Conservation (phyloP, 2,888 invertebrate species). For the Gryllus longicercus region DNA sequence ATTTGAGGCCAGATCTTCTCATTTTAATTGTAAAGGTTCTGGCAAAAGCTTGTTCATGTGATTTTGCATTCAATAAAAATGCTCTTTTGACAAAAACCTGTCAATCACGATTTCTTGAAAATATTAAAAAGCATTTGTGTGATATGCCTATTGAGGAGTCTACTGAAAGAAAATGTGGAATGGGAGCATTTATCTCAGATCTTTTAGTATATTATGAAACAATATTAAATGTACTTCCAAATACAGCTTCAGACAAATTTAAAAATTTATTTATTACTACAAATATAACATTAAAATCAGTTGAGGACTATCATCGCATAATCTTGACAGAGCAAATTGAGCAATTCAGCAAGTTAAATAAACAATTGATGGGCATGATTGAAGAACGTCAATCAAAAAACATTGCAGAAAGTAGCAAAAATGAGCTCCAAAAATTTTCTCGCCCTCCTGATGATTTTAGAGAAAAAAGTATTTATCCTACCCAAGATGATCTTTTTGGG, state of each 20-base stretch:
- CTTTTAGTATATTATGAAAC: slow-evolving; percentile 42
- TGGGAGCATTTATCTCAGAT: slow-evolving; percentile 40
- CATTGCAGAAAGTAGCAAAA: not conserved
- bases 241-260: slow-evolving; percentile 43
- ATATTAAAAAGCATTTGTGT: slow-evolving; percentile 39
- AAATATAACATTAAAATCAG: slow-evolving; percentile 38
- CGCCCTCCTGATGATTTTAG: slow-evolving; percentile 50
- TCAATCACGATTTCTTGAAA: slow-evolving; percentile 37
- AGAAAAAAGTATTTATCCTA: slow-evolving; percentile 51
- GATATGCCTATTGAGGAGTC: slow-evolving; percentile 37
- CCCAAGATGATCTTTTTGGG: slow-evolving; percentile 46
- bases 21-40: slow-evolving; percentile 52
- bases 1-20: slow-evolving; percentile 52
- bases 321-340: slow-evolving; percentile 20
- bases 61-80: slow-evolving; percentile 38
- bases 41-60: slow-evolving; percentile 47
- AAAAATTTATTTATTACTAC: slow-evolving; percentile 41
- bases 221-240: slow-evolving; percentile 45
- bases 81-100: slow-evolving; percentile 38
- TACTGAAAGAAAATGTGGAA: slow-evolving; percentile 37
- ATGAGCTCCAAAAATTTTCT: not conserved
- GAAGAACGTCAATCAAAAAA: slow-evolving; percentile 18
- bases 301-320: slow-evolving; percentile 37
- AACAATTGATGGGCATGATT: not conserved
- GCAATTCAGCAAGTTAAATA: slow-evolving; percentile 22